Conservation (phyloP, 1,140 invertebrate species). For the Eriocheir sinensis region DNA sequence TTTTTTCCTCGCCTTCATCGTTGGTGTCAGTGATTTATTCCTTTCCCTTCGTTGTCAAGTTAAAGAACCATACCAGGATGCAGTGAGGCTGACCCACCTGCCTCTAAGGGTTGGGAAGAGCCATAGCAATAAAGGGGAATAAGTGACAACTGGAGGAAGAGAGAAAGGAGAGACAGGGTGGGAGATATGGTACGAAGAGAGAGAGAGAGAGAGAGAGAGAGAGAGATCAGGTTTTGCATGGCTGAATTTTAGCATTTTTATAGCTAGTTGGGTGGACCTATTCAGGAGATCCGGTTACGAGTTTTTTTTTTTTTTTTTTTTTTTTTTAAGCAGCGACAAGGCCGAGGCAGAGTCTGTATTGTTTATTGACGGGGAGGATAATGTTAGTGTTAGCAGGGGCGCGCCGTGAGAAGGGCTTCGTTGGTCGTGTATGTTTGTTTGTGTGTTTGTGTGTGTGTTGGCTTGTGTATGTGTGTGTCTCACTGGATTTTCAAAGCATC, state of each 20-base stretch:
- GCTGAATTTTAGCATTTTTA: background rate
- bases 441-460: no score
- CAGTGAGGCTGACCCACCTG: background rate
- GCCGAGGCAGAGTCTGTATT: background rate
- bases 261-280: background rate
- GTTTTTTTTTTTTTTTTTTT: background rate
- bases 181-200: background rate
- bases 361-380: background rate
- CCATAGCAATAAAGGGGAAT: no score
- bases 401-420: no score
- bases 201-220: background rate
- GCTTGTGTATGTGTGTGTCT: no score
- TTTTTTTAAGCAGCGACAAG: background rate
- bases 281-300: background rate
- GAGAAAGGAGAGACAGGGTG: background rate
- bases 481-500: no score
- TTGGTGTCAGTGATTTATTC: no score
- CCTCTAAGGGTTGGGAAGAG: no score
- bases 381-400: background rate
- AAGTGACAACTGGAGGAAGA: background rate
- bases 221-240: background rate
- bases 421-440: no score
- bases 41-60: no score
- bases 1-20: no score
- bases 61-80: no score